Percentiles rank a stretch among this genome's conserved stretches.
Evolutionary conservation across 2,888 invertebrate genomes (phyloP).

Genomic region (Xestia rhomboidea): DNA sequence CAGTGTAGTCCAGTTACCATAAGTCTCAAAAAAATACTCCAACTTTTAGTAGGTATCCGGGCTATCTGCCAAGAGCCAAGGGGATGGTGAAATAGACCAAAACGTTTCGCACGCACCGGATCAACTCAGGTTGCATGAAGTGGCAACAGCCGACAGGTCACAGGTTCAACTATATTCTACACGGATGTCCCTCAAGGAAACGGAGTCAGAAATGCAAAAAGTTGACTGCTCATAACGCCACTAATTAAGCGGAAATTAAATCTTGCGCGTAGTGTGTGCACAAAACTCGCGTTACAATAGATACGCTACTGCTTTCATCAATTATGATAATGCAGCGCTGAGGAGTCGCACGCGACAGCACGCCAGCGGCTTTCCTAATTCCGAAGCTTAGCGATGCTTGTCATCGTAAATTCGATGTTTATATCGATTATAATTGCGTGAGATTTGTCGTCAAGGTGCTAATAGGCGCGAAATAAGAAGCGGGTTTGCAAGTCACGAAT

Average conservation of each 20-base stretch:
- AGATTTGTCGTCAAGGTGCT: slow-evolving; percentile 56
- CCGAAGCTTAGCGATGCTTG: slow-evolving; percentile 75
- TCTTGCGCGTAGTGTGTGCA: slow-evolving; percentile 39
- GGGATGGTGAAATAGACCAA: neutral
- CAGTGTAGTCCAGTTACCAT: too few species aligned
- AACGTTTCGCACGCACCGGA: neutral
- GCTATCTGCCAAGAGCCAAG: neutral
- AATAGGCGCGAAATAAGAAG: slow-evolving; percentile 42
- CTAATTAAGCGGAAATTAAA: slow-evolving; percentile 38
- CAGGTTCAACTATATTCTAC: neutral
- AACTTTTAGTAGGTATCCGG: neutral
- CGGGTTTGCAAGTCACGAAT: slow-evolving; percentile 48
- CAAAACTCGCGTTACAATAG: slow-evolving; percentile 67
- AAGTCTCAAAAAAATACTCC: neutral
- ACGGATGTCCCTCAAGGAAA: neutral
- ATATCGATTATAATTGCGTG: slow-evolving; percentile 62
- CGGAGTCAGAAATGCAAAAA: neutral
- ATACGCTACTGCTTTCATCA: slow-evolving; percentile 85
- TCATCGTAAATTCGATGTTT: slow-evolving; percentile 69
- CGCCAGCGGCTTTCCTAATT: slow-evolving; percentile 83
- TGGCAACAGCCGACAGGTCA: neutral
- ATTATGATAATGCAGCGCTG: slow-evolving; percentile 85
- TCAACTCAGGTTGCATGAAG: neutral
- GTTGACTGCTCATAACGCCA: slow-evolving; percentile 5
- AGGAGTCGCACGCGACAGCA: slow-evolving; percentile 73